Conservation (phyloP, 2,888 invertebrate species). For the Quadroppia sp. region DNA sequence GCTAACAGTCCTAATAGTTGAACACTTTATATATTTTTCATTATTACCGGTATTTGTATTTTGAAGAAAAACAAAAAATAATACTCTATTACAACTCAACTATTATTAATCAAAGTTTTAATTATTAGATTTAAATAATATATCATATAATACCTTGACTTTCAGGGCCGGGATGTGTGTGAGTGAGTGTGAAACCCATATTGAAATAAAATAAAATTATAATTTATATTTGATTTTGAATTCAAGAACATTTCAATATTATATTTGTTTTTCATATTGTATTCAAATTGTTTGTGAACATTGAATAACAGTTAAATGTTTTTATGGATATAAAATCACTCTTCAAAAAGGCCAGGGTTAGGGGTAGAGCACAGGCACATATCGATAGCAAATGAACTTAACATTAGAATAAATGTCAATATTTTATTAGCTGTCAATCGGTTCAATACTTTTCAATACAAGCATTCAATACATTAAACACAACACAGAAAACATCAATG, state of each 20-base stretch:
- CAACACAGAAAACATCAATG: too few relatives aligned
- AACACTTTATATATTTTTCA: background rate
- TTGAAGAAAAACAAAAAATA: background rate
- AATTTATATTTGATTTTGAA: too few relatives aligned
- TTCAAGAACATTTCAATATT: too few relatives aligned
- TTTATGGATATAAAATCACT: too few relatives aligned
- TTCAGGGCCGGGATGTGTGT: background rate
- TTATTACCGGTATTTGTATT: slow-evolving; percentile 16
- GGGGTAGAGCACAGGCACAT: too few relatives aligned
- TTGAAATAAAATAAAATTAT: background rate
- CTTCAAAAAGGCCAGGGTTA: too few relatives aligned
- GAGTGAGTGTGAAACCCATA: background rate
- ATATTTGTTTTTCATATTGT: too few relatives aligned
- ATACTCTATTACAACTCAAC: slow-evolving; percentile 3
- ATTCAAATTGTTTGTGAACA: too few relatives aligned
- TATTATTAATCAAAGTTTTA: slow-evolving; percentile 11
- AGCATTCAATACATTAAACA: too few relatives aligned
- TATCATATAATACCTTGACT: slow-evolving; percentile 13
- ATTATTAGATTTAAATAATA: background rate
- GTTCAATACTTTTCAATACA: too few relatives aligned
- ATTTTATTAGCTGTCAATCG: slow-evolving; percentile 10
- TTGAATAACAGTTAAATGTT: too few relatives aligned
- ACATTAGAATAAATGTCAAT: slow-evolving; percentile 5
- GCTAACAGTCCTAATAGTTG: background rate
- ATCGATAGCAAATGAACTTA: slow-evolving; percentile 16